A percentile compares a stretch with the other conserved stretches of the same genome.
phyloP scores from a whole-genome alignment of 2,888 invertebrate genomes.

The Tuberolachnus salignus region DNA sequence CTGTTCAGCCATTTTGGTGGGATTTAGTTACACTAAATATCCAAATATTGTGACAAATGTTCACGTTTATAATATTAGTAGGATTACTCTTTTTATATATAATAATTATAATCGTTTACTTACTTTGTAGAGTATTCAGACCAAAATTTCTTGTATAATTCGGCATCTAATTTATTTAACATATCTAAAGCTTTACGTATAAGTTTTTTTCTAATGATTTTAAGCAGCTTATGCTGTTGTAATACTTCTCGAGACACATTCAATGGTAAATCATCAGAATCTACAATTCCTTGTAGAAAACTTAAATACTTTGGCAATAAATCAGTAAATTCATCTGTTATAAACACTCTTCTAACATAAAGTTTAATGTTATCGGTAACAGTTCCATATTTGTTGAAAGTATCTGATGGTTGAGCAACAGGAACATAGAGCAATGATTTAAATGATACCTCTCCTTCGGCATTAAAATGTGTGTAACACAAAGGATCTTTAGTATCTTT shows the following conservation, averaged over 20 bases:
- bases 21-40: too few relatives aligned
- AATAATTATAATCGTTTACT: constrained; percentile 61
- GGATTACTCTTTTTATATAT: not conserved
- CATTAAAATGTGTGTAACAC: constrained; percentile 91
- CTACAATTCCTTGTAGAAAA: constrained; percentile 96
- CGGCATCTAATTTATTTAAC: constrained; percentile 93
- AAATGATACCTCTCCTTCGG: constrained; percentile 99
- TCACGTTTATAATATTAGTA: not conserved
- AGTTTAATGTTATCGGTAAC: constrained; percentile 94
- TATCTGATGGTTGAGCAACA: constrained; percentile 86
- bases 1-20: too few relatives aligned
- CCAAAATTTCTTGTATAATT: constrained; percentile 94
- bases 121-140: constrained; percentile 97
- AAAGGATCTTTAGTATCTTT: constrained; percentile 86
- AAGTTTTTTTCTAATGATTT: constrained; percentile 98
- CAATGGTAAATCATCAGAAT: constrained; percentile 97
- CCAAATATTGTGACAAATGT: too few relatives aligned
- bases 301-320: constrained; percentile 98
- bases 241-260: constrained; percentile 98
- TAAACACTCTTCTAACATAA: constrained; percentile 97
- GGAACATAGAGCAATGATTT: constrained; percentile 95
- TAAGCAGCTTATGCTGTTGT: constrained; percentile 97
- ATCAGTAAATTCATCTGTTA: constrained; percentile 99
- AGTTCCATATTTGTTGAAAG: constrained; percentile 94
- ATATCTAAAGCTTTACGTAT: constrained; percentile 96